Percentiles rank a stretch among this genome's conserved stretches.
phyloP scores from a whole-genome alignment of 2,113 vertebrate species.

The Pygoscelis antarcticus region DNA sequence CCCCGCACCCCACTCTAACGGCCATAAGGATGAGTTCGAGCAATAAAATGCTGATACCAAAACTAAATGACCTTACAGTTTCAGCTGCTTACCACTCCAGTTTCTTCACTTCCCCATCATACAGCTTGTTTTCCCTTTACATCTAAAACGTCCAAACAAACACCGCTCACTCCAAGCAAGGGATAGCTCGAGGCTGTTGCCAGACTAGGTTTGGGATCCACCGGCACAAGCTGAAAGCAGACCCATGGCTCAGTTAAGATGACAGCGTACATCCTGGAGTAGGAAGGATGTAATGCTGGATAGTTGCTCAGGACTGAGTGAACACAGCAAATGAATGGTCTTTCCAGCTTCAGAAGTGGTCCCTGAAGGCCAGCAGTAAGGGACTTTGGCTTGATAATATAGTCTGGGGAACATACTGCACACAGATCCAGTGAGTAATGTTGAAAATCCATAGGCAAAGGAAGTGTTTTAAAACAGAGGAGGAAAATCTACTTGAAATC shows the following conservation, averaged over 20 bases:
- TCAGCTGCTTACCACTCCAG: neutral
- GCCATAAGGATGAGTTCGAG: neutral
- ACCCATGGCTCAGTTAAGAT: neutral
- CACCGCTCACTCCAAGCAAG: neutral
- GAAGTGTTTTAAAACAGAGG: slow-evolving; percentile 31
- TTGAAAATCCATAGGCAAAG: slow-evolving; percentile 46
- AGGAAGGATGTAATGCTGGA: neutral
- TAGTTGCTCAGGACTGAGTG: neutral
- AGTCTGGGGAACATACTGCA: neutral
- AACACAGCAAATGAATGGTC: neutral
- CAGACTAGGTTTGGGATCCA: neutral
- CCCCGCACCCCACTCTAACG: neutral
- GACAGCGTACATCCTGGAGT: neutral
- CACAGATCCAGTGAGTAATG: neutral
- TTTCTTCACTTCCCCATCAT: neutral
- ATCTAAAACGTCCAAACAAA: neutral
- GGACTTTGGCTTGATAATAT: neutral
- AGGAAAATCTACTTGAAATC: slow-evolving; percentile 50
- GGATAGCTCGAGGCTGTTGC: neutral
- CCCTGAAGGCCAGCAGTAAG: slow-evolving; percentile 16
- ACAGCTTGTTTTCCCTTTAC: neutral
- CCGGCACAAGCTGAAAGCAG: neutral
- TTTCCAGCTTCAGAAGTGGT: neutral
- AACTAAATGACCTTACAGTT: neutral
- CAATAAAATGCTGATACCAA: neutral